Evolutionary conservation across 2,113 vertebrate genomes (phyloP).

Genomic region (Cepphus grylle): DNA sequence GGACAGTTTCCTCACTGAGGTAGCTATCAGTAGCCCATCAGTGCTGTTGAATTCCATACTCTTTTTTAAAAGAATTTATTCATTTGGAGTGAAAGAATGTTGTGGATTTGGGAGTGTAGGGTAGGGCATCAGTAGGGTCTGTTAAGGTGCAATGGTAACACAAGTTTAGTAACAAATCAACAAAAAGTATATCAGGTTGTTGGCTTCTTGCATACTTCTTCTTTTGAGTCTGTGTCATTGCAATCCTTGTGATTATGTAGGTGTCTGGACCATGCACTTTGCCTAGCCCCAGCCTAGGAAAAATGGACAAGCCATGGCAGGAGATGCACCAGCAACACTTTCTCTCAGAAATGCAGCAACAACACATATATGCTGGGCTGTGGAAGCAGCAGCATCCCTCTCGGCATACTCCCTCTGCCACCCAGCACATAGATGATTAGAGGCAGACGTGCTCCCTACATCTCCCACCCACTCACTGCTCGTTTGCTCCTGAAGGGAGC

Average conservation of each 20-base stretch:
- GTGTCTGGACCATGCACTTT: not conserved
- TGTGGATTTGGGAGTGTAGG: not conserved
- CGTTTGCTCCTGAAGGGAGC: constrained; percentile 12
- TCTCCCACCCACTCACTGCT: constrained; percentile 24
- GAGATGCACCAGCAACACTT: not conserved
- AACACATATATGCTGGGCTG: not conserved
- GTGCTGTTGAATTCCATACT: not conserved
- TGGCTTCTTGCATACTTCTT: not conserved
- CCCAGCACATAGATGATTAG: not conserved
- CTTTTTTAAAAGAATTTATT: not conserved
- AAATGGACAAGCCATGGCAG: not conserved
- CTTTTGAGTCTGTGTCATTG: not conserved
- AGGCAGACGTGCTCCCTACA: not conserved
- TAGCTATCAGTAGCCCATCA: not conserved
- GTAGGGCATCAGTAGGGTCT: not conserved
- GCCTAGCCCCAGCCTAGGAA: not conserved
- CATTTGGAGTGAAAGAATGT: not conserved
- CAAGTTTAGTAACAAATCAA: not conserved
- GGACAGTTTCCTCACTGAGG: not conserved
- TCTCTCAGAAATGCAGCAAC: not conserved
- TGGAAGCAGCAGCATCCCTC: not conserved
- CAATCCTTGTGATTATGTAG: not conserved
- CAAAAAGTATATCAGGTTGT: not conserved
- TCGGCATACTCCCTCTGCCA: not conserved
- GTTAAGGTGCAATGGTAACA: not conserved